These are phyloP conservation scores for Carcina quercana DNA, from an alignment of 2,888 invertebrate genomes.

Conservation along the genomic window DNA sequence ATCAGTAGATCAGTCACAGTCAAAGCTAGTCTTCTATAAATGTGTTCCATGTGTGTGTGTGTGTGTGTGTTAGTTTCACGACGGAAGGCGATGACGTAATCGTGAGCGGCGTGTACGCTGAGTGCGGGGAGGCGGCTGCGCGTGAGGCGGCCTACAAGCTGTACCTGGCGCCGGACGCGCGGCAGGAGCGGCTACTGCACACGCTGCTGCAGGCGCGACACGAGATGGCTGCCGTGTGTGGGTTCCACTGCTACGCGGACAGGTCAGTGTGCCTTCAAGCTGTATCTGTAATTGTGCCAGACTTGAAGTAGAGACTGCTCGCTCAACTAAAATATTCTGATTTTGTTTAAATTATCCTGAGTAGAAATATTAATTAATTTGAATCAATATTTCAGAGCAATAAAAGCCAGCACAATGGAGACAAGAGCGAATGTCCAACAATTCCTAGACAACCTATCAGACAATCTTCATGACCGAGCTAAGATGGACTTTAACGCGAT, in stretches of 20 bases:
- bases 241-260: constrained; percentile 92
- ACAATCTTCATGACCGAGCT: constrained; percentile 80
- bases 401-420: constrained; percentile 91
- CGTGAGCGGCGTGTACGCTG: constrained; percentile 88
- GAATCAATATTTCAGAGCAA: constrained; percentile 73
- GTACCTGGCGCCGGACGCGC: constrained; percentile 84
- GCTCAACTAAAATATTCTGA: not conserved
- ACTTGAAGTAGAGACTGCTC: not conserved
- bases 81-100: constrained; percentile 82
- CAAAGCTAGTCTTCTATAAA: no score
- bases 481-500: constrained; percentile 84
- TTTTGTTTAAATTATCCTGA: not conserved
- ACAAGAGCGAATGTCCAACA: constrained; percentile 84
- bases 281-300: not conserved
- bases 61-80: constrained; percentile 76
- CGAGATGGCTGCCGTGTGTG: constrained; percentile 89
- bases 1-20: no score
- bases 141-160: constrained; percentile 92
- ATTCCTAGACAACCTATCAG: constrained; percentile 85
- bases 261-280: constrained; percentile 58
- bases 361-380: not conserved
- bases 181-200: constrained; percentile 84
- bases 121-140: constrained; percentile 84
- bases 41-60: not conserved
- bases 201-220: constrained; percentile 84